These are phyloP conservation scores for Euura saliciscinereae DNA, from an alignment of 1,140 invertebrate species.

Conservation along the genomic window DNA sequence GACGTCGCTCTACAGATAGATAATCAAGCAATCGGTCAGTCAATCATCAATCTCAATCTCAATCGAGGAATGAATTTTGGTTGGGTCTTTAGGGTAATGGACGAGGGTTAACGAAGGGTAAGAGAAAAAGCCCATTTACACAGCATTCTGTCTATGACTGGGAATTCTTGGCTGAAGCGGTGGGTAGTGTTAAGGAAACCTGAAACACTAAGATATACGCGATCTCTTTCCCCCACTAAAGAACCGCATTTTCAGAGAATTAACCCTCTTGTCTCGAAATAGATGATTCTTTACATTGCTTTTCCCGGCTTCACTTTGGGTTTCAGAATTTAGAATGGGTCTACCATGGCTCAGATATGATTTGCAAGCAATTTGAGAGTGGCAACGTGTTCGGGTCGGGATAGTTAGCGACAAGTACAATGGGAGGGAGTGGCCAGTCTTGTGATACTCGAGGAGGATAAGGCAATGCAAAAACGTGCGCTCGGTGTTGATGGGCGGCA, in stretches of 20 bases:
- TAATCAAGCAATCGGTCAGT: constrained; percentile 4
- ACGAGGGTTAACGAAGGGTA: background rate
- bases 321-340: constrained; percentile 52
- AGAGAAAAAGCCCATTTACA: constrained; percentile 20
- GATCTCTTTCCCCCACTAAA: background rate
- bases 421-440: background rate
- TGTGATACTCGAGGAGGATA: constrained; percentile 9
- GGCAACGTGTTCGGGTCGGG: constrained; percentile 62
- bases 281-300: constrained; percentile 35
- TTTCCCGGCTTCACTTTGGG: constrained; percentile 50
- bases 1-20: constrained; percentile 37
- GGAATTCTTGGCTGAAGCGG: constrained; percentile 22
- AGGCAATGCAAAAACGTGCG: background rate
- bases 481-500: background rate
- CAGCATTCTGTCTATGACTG: constrained; percentile 31
- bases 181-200: constrained; percentile 29
- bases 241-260: constrained; percentile 18
- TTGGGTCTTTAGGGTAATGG: background rate
- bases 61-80: constrained; percentile 13
- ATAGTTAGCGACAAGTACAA: constrained; percentile 32
- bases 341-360: constrained; percentile 71
- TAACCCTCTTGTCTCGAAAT: constrained; percentile 52
- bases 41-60: background rate
- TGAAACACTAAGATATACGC: constrained; percentile 23
- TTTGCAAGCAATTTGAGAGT: constrained; percentile 67